Base-by-base conservation (phyloP, 2,888 invertebrate species). In the Lymantria dispar region DNA sequence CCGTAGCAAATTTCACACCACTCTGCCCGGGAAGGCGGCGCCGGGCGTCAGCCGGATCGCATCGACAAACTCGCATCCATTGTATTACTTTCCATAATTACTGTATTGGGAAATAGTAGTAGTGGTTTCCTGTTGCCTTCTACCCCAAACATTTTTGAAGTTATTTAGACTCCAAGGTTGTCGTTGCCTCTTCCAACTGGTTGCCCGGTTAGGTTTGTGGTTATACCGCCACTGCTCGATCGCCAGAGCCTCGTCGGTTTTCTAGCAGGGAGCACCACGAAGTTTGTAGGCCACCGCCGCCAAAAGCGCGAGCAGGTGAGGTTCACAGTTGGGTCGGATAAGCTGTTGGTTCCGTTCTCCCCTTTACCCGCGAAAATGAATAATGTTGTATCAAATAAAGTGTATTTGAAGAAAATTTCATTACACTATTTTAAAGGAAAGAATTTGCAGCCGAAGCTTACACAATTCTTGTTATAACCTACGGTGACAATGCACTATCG, bases 1-100 rank as follows among this genome's bases (percentile, higher is more conserved):
- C 30, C 7, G 30, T 30, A 30, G 30, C 30, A 30, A 5, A 30
- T 30, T 30, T 30, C 5, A 30, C 37, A 37, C 37, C 37, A 37
- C 11, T 11, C 38, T 29, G 14, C 46, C 46, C 38, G 46, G 46
- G 29, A 12, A 29, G 46, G n/a, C 38, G 46, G 46, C 46, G 38
- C 46, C 46, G 46, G 46, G 46, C 38, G 46, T 46, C 46, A 46
- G 46, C 38, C 46, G 46, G 46, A 39, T 46, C 39, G 46, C 46
- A n/a, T n/a, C n/a, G n/a, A n/a, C n/a, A n/a, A n/a, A n/a, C n/a
- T n/a, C n/a, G n/a, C n/a, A n/a, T n/a, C n/a, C n/a, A n/a, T n/a
- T n/a, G n/a, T n/a, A n/a, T n/a, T n/a, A n/a, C n/a, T n/a, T n/a
- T n/a, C n/a, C n/a, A n/a, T n/a, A n/a, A n/a, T n/a, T n/a, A n/a